A percentile compares a stretch with the other conserved stretches of the same genome.
These are phyloP conservation scores for Eucera pruinosa DNA, from an alignment of 2,888 invertebrate genomes.

Conservation along the genomic window DNA sequence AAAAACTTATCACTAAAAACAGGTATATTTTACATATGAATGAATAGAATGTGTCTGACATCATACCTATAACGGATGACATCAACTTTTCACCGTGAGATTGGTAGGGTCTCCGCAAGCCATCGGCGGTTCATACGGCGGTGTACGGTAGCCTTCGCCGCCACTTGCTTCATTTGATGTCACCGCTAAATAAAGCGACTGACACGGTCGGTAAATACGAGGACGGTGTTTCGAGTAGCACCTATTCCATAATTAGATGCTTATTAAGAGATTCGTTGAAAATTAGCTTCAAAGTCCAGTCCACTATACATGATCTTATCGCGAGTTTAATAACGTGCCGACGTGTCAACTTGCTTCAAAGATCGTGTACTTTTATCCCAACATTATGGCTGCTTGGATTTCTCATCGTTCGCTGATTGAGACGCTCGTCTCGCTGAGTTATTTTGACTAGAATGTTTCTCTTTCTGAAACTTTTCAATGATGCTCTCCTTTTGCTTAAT, in stretches of 20 bases:
- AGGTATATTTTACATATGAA: slow-evolving; percentile 70
- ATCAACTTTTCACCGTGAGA: slow-evolving; percentile 59
- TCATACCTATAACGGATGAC: slow-evolving; percentile 73
- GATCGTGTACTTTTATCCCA: background rate
- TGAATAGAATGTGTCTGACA: slow-evolving; percentile 69
- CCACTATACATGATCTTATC: slow-evolving; percentile 18
- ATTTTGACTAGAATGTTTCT: slow-evolving; percentile 63
- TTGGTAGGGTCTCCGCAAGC: slow-evolving; percentile 19
- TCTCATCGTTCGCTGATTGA: background rate
- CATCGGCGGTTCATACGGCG: slow-evolving; percentile 41
- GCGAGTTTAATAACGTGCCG: background rate
- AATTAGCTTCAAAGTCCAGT: slow-evolving; percentile 43
- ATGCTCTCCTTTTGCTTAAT: slow-evolving; percentile 84
- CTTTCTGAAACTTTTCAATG: slow-evolving; percentile 81
- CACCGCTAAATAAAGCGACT: slow-evolving; percentile 78
- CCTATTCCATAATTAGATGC: slow-evolving; percentile 57
- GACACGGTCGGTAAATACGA: slow-evolving; percentile 71
- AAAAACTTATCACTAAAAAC: slow-evolving; percentile 45
- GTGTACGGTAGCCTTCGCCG: slow-evolving; percentile 69
- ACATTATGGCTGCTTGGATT: background rate
- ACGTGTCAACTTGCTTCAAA: background rate
- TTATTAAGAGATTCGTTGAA: slow-evolving; percentile 40
- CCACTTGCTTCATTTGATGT: slow-evolving; percentile 78
- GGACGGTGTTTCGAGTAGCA: slow-evolving; percentile 41
- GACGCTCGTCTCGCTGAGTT: background rate